These are phyloP conservation scores for Chascanopsetta lugubris DNA, from an alignment of 2,113 vertebrate species.

Conservation along the genomic window DNA sequence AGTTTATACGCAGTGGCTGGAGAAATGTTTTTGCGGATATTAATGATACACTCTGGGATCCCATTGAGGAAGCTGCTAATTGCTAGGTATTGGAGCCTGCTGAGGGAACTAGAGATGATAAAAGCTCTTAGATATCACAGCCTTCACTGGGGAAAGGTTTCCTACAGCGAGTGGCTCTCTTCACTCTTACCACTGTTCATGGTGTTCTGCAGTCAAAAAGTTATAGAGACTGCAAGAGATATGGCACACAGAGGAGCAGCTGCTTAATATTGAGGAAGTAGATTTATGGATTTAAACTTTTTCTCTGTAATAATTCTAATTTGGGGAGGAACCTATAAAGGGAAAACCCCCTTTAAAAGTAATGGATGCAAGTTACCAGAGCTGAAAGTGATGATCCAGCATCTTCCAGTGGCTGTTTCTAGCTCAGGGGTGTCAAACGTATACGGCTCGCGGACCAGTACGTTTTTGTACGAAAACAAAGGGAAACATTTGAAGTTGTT, in stretches of 20 bases:
- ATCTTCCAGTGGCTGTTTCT: no score
- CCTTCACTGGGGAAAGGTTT: slow-evolving; percentile 50
- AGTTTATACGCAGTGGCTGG: slow-evolving; percentile 4
- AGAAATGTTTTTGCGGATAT: slow-evolving; percentile 47
- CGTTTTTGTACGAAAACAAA: no score
- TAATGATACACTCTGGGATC: slow-evolving; percentile 55
- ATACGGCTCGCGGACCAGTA: no score
- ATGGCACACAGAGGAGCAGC: not conserved
- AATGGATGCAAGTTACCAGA: no score
- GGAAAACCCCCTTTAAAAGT: no score
- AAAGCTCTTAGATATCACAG: slow-evolving; percentile 66
- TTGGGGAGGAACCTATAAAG: no score
- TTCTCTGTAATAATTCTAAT: no score
- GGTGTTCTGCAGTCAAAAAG: slow-evolving; percentile 12
- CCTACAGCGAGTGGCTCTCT: slow-evolving; percentile 26
- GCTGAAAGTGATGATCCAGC: no score
- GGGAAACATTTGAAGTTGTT: no score
- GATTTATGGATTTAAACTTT: no score
- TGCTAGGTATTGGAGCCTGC: slow-evolving; percentile 54
- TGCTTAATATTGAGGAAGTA: not conserved
- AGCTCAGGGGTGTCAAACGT: no score
- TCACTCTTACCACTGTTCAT: not conserved
- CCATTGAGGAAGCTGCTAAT: slow-evolving; percentile 57
- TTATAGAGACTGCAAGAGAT: slow-evolving; percentile 38
- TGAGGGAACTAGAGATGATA: slow-evolving; percentile 63